Percentiles rank a stretch among this genome's conserved stretches.
These are phyloP conservation scores for Drosophila pandora DNA, from an alignment of 1,140 invertebrate species.

Conservation along the genomic window DNA sequence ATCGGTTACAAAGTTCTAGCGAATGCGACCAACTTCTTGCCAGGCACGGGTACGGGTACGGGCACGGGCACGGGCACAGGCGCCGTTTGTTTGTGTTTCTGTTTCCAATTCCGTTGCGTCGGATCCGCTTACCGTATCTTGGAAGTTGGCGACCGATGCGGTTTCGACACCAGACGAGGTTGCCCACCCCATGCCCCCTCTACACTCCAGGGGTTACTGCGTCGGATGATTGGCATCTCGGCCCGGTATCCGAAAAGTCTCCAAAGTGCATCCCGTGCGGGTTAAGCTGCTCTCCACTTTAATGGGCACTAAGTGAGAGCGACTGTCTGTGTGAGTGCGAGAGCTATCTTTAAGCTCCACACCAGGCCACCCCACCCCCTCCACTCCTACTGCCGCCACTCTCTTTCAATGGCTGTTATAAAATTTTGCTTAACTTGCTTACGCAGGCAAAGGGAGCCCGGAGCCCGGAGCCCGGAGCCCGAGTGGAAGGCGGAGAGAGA, in stretches of 20 bases:
- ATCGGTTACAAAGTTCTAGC: conserved; percentile 36
- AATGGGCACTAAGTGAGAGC: conserved; percentile 5
- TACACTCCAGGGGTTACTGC: too few species aligned
- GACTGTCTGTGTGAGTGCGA: background rate
- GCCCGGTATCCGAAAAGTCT: too few species aligned
- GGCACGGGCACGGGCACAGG: background rate
- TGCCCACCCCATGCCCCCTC: too few species aligned
- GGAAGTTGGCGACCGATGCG: background rate
- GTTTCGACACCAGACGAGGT: background rate
- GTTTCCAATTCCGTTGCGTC: conserved; percentile 31
- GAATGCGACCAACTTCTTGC: conserved; percentile 26
- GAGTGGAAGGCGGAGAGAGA: conserved; percentile 1
- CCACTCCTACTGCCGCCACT: background rate
- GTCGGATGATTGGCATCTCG: too few species aligned
- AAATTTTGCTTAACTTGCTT: conserved; percentile 28
- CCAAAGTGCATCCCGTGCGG: background rate
- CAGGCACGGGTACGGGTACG: background rate
- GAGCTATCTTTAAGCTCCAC: conserved; percentile 49
- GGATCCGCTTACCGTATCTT: conserved; percentile 17
- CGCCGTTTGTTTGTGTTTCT: conserved; percentile 3
- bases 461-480: background rate
- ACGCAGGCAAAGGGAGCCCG: conserved; percentile 18
- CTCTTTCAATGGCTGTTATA: conserved; percentile 5
- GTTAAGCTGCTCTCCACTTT: background rate
- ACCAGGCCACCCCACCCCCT: conserved; percentile 6